Evolutionary conservation across 2,888 invertebrate species (phyloP).

Genomic region (Geophilus truncorum): DNA sequence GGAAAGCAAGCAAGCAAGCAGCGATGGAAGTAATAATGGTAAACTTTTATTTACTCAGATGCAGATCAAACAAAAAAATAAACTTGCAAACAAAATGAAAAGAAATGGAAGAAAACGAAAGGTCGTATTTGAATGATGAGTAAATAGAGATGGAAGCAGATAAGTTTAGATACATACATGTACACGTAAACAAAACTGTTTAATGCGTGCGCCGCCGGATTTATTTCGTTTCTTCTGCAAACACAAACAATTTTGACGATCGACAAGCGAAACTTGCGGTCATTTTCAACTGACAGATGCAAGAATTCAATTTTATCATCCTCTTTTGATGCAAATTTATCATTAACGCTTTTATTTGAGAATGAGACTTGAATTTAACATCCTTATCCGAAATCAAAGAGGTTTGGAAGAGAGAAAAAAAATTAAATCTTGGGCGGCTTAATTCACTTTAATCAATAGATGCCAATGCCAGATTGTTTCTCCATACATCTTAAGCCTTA

Average conservation of each 20-base stretch:
- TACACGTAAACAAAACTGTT: background rate
- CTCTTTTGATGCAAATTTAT: background rate
- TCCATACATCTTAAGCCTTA: background rate
- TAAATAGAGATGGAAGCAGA: background rate
- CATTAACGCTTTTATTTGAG: background rate
- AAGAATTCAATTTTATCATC: background rate
- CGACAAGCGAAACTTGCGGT: background rate
- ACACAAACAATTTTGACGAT: background rate
- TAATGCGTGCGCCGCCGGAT: background rate
- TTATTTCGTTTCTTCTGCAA: background rate
- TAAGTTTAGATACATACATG: background rate
- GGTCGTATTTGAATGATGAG: background rate
- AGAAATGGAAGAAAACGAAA: background rate
- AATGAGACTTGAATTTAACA: background rate
- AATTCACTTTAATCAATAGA: background rate
- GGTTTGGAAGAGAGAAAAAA: background rate
- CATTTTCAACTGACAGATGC: background rate
- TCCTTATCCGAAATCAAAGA: background rate
- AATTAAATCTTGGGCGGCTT: background rate
- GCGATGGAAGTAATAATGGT: background rate
- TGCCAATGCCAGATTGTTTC: background rate
- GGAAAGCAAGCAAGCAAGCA: background rate
- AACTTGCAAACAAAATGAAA: background rate
- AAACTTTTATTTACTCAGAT: background rate
- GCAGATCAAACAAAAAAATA: constrained; percentile 20